phyloP scores from a whole-genome alignment of 2,113 vertebrate genomes.

The Psilopogon haemacephalus region DNA sequence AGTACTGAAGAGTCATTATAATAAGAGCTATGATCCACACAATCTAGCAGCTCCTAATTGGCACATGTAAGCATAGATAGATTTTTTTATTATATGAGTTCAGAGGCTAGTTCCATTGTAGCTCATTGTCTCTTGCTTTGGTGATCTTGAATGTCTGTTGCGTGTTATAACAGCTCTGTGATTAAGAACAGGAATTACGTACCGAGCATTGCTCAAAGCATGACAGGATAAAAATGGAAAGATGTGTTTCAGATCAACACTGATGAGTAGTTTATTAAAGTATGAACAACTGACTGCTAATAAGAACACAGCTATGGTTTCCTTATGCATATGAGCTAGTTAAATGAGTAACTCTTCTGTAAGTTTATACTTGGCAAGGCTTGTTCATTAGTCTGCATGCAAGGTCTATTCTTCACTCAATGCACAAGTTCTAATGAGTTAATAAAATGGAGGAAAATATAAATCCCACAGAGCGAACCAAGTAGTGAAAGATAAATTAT shows the following conservation, averaged over 20 bases:
- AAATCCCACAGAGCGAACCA: not conserved
- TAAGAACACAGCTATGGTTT: constrained; percentile 4
- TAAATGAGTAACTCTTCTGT: constrained; percentile 43
- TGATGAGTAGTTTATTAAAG: constrained; percentile 47
- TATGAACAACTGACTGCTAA: constrained; percentile 23
- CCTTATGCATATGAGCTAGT: constrained; percentile 13
- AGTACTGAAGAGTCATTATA: not conserved
- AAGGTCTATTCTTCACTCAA: constrained; percentile 4
- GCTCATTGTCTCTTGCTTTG: not conserved
- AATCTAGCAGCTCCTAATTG: not conserved
- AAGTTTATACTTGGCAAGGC: constrained; percentile 25
- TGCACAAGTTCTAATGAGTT: not conserved
- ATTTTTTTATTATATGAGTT: not conserved
- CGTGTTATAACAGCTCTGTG: not conserved
- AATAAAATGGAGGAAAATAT: constrained; percentile 25
- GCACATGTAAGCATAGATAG: not conserved
- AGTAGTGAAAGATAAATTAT: constrained; percentile 26
- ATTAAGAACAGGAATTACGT: constrained; percentile 22
- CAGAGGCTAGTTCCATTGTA: not conserved
- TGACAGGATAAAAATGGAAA: constrained; percentile 39
- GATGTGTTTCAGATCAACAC: constrained; percentile 14
- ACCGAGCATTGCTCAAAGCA: not conserved
- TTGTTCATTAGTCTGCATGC: constrained; percentile 34
- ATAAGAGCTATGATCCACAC: not conserved
- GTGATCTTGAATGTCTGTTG: not conserved